phyloP scores from a whole-genome alignment of 2,113 vertebrate species.

The Pachypanchax playfairii region DNA sequence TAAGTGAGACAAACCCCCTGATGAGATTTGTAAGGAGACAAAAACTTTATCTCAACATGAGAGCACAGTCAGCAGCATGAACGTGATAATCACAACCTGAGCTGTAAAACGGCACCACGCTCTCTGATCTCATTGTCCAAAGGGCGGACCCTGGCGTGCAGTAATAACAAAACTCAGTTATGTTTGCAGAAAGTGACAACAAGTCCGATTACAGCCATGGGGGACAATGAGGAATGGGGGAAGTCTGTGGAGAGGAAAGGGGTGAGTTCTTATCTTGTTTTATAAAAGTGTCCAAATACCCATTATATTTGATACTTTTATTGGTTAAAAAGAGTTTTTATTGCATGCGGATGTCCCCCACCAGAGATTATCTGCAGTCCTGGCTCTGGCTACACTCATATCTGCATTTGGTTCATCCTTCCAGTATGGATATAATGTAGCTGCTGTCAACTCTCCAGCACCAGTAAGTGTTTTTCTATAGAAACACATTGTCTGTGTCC shows the following conservation, averaged over 20 bases:
- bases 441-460: slow-evolving; percentile 89
- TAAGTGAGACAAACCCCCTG: too few relatives aligned
- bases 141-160: slow-evolving; percentile 49
- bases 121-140: slow-evolving; percentile 68
- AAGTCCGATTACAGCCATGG: slow-evolving; percentile 51
- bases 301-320: slow-evolving; percentile 3
- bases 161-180: slow-evolving; percentile 14
- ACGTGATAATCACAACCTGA: slow-evolving; percentile 4
- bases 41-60: slow-evolving; percentile 6
- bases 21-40: too few relatives aligned
- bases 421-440: slow-evolving; percentile 96
- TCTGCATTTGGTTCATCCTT: slow-evolving; percentile 94
- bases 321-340: neutral
- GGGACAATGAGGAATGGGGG: slow-evolving; percentile 8
- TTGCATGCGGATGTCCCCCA: slow-evolving; percentile 1
- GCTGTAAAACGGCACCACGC: slow-evolving; percentile 25
- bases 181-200: slow-evolving; percentile 15
- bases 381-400: slow-evolving; percentile 80
- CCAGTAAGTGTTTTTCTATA: slow-evolving; percentile 67
- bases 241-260: slow-evolving; percentile 60
- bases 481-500: neutral
- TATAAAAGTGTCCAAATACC: slow-evolving; percentile 3
- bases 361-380: slow-evolving; percentile 82
- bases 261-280: slow-evolving; percentile 59
- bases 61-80: slow-evolving; percentile 33